These are phyloP conservation scores for Salmo trutta DNA, from an alignment of 2,797 vertebrate species.

Conservation along the genomic window DNA sequence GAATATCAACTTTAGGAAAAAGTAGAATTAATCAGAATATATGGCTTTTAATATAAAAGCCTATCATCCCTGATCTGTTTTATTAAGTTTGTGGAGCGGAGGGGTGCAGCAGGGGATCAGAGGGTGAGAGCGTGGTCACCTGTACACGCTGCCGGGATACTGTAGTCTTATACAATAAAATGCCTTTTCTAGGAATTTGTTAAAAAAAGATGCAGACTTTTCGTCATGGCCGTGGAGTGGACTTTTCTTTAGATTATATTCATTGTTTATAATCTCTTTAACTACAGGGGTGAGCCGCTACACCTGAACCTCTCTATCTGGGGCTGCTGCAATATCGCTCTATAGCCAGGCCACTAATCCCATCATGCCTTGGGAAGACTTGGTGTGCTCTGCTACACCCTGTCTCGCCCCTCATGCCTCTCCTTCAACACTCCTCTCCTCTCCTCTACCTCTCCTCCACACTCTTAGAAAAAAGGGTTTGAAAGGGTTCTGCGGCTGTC, in stretches of 20 bases:
- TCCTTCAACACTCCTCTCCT: background rate
- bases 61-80: constrained; percentile 73
- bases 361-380: constrained; percentile 59
- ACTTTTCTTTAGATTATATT: constrained; percentile 79
- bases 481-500: no score
- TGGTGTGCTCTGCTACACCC: constrained; percentile 41
- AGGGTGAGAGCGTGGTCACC: constrained; percentile 71
- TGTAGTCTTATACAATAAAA: constrained; percentile 81
- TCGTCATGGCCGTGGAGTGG: constrained; percentile 58
- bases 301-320: constrained; percentile 66
- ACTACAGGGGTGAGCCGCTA: constrained; percentile 64
- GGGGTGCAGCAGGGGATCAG: constrained; percentile 74
- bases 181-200: constrained; percentile 82
- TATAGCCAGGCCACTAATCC: constrained; percentile 69
- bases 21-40: constrained; percentile 88
- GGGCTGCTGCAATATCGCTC: constrained; percentile 60
- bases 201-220: constrained; percentile 66
- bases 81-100: constrained; percentile 86
- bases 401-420: constrained; percentile 28
- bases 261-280: constrained; percentile 86
- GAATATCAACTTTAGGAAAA: constrained; percentile 57
- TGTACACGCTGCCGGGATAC: constrained; percentile 48
- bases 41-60: constrained; percentile 86
- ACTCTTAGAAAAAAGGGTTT: no score
- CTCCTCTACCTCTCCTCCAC: no score